A percentile compares a stretch with the other conserved stretches of the same genome.
These are phyloP conservation scores for Drosophila parvula DNA, from an alignment of 1,140 invertebrate species.

Conservation along the genomic window DNA sequence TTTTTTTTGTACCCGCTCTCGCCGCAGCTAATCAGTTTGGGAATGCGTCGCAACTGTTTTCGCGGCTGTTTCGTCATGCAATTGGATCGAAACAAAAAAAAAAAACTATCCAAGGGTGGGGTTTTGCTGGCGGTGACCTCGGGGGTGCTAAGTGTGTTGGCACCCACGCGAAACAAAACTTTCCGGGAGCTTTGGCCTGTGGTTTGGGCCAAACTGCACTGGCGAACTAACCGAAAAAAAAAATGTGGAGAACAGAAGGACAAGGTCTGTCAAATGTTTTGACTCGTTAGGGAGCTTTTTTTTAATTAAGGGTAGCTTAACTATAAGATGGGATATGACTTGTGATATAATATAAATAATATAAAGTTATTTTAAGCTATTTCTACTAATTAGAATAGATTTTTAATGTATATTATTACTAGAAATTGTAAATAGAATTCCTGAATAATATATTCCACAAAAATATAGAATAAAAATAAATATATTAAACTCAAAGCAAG, in stretches of 20 bases:
- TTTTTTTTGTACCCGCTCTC: slow-evolving; percentile 42
- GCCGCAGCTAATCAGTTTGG: slow-evolving; percentile 13
- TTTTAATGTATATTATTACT: neutral
- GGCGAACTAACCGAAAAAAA: slow-evolving; percentile 13
- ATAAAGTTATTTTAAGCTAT: neutral
- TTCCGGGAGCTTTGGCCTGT: slow-evolving; percentile 56
- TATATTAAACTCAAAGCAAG: neutral
- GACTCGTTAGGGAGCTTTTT: slow-evolving; percentile 46
- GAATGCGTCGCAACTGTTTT: slow-evolving; percentile 46
- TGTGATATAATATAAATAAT: neutral
- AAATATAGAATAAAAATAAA: neutral
- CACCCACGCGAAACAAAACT: slow-evolving; percentile 48
- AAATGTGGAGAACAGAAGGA: slow-evolving; percentile 18
- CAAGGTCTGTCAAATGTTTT: slow-evolving; percentile 69
- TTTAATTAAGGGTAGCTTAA: neutral
- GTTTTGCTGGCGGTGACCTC: neutral
- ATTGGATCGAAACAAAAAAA: slow-evolving; percentile 47
- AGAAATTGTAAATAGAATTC: neutral
- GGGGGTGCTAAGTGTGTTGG: neutral
- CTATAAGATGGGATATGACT: neutral
- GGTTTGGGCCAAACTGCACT: slow-evolving; percentile 33
- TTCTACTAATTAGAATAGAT: fast-evolving
- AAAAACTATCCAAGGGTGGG: slow-evolving; percentile 24
- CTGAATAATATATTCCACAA: neutral
- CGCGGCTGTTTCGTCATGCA: slow-evolving; percentile 73